These are phyloP conservation scores for Phaonia tiefii DNA, from an alignment of 2,888 invertebrate species.

Conservation along the genomic window DNA sequence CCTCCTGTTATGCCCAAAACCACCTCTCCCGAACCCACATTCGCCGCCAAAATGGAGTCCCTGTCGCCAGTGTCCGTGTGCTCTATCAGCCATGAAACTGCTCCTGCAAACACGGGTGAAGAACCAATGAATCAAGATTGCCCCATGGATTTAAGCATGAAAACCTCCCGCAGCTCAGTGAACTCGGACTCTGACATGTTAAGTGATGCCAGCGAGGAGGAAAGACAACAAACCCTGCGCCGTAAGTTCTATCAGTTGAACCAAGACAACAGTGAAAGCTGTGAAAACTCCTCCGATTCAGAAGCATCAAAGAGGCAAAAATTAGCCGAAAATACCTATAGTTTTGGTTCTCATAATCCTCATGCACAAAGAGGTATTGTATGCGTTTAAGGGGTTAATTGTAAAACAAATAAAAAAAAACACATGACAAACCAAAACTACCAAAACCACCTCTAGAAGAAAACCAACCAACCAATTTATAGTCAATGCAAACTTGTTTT, in stretches of 20 bases:
- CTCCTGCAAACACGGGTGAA: conserved; percentile 82
- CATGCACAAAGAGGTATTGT: conserved; percentile 62
- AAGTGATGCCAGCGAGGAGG: conserved; percentile 69
- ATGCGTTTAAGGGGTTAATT: conserved; percentile 50
- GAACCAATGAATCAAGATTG: conserved; percentile 76
- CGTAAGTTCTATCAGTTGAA: conserved; percentile 77
- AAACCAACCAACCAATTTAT: conserved; percentile 36
- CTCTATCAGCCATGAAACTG: conserved; percentile 73
- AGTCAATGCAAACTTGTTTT: conserved; percentile 60
- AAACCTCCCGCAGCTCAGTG: conserved; percentile 78
- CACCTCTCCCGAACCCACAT: conserved; percentile 65
- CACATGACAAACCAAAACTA: background rate
- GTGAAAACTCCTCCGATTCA: conserved; percentile 50
- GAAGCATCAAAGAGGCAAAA: conserved; percentile 57
- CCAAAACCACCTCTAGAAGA: conserved; percentile 55
- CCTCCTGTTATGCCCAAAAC: conserved; percentile 40
- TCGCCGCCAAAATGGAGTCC: conserved; percentile 76
- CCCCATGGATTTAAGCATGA: conserved; percentile 86
- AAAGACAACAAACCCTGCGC: conserved; percentile 66
- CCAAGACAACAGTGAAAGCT: conserved; percentile 59
- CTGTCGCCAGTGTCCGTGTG: conserved; percentile 78
- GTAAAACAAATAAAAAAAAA: background rate
- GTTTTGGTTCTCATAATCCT: conserved; percentile 48
- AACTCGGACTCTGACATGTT: conserved; percentile 75
- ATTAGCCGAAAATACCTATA: conserved; percentile 46